Evolutionary conservation across 1,140 invertebrate species (phyloP), one percentile per base, ranked within the genome.

Genomic region (Drosophila elegans): DNA sequence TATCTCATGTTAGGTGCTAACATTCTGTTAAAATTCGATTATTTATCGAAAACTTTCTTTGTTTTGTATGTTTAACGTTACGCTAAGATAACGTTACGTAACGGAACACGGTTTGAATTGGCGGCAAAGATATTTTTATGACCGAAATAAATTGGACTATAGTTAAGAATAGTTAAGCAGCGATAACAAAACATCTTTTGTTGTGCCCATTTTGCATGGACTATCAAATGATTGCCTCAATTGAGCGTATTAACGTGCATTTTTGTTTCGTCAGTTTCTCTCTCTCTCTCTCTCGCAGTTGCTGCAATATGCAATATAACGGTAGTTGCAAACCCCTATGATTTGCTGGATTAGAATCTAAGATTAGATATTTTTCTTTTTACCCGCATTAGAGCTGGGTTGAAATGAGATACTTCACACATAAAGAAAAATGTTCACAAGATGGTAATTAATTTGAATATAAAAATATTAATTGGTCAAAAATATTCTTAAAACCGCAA

Each of bases 201-300:
- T 54, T 55, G 63, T 46, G n/a, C 11, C 6, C 60, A 64, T 34
- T 63, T 60, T 12, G 25, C 41, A 12, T 32, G 29, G 21, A 4
- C 42, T 9, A 3, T 34, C 38, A 54, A 42, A 41, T 67, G 32
- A 60, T 69, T 77, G 38, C 13, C 41, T 42, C 54, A 77, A 77
- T 77, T 69, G 73, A 76, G 63, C 72, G 13, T 55, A 77, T 60
- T 67, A 76, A 54, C 10, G 12, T 75, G 73, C 60, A 66, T 21
- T 45, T 64, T 64, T 38, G 11, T 38, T 34, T 53, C 64, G 16
- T 67, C 27, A 13, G 1, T 32, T 68, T 38, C 44, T 66, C 11
- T 29, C 34, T 53, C 11, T 29, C 34, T 53, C 38, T 29, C 34
- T 53, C 16, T 21, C 16, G 16, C 38, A 39, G 27, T 36, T 29